phyloP scores from a whole-genome alignment of 1,140 invertebrate genomes.

The Atta cephalotes region DNA sequence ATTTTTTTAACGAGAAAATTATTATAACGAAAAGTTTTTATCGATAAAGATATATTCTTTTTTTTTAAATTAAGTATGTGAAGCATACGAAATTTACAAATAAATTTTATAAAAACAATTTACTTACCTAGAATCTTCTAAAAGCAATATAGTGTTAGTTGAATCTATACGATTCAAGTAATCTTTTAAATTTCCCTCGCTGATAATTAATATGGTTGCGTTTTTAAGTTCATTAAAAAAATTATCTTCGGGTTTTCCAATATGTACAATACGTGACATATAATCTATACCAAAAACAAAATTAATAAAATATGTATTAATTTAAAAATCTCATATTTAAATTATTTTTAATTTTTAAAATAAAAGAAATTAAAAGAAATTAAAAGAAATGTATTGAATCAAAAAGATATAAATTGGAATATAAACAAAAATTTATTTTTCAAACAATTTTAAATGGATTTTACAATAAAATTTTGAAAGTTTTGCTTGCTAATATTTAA shows the following conservation, averaged over 20 bases:
- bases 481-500: background rate
- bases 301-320: slow-evolving; percentile 12
- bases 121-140: slow-evolving; percentile 81
- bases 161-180: slow-evolving; percentile 76
- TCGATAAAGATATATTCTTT: background rate
- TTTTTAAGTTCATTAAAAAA: slow-evolving; percentile 77
- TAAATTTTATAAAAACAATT: background rate
- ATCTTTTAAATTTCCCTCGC: slow-evolving; percentile 79
- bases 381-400: background rate
- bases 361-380: background rate
- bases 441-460: background rate
- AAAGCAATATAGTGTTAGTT: slow-evolving; percentile 77
- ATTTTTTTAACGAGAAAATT: background rate
- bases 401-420: no score
- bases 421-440: background rate
- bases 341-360: background rate
- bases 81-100: background rate
- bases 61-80: background rate
- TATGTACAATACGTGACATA: slow-evolving; percentile 79
- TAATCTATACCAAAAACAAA: slow-evolving; percentile 70
- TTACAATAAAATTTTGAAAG: background rate
- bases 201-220: slow-evolving; percentile 79
- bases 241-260: slow-evolving; percentile 78
- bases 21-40: background rate
- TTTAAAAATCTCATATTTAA: background rate